Evolutionary conservation across 1,140 invertebrate species (phyloP), one percentile per base, ranked within the genome.

Genomic region (Musca vetustissima): DNA sequence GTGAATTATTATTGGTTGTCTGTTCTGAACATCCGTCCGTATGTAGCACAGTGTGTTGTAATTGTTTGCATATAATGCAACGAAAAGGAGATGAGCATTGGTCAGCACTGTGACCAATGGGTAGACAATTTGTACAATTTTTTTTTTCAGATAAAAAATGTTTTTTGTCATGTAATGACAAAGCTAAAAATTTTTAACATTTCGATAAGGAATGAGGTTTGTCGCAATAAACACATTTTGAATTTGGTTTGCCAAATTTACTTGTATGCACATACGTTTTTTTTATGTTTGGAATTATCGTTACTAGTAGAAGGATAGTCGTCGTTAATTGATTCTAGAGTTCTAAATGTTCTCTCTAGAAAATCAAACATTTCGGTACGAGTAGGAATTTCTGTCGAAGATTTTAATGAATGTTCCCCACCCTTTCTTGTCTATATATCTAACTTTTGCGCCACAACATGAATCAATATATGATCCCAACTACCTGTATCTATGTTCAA

Each of bases 261-360:
- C 28, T 28, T 13, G 47, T 24, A 48, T 66, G 47, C 11, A 66
- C 7, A 50, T n/a, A 17, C 7, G 14, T 50, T 28, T 66, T 48
- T 25, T 28, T 48, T 15, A 19, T 15, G 13, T 66, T 49, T 50
- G 47, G 50, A 49, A 66, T 25, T 65, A 48, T 15, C 7, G 13
- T 22, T 48, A 25, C 8, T 50, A 7, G 24, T 25, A 21, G 49
- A 36, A 15, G 49, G 47, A 19, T 25, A 17, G 15, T 67, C 66
- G 13, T 32, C 66, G 21, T 67, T 50, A 28, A 67, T 24, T 32
- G 50, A 53, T 55, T 67, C 66, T 24, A 67, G 49, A 32, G 66
- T 55, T 50, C 66, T 49, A 53, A 67, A 67, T 8, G 49, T 53
- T 53, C 49, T 67, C 32, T 67, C 66, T 6, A 67, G 21, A 55